Evolutionary conservation across 2,113 vertebrate species (phyloP).

Genomic region (Gallinago media): DNA sequence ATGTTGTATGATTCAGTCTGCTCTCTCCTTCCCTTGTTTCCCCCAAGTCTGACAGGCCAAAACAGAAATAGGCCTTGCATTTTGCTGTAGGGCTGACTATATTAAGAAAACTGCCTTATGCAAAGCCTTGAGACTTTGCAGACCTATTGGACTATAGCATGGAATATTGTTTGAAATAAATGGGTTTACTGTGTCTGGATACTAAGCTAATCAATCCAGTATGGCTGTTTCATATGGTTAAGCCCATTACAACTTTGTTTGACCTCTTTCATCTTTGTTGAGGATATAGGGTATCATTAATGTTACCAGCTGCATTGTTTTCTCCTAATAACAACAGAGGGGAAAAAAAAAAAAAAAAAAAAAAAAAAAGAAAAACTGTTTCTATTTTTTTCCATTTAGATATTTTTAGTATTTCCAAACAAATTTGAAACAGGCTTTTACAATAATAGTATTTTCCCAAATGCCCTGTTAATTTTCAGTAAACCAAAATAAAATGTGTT

Average conservation of each 20-base stretch:
- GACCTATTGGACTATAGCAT: constrained; percentile 61
- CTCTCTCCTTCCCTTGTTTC: not conserved
- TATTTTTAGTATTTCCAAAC: constrained; percentile 69
- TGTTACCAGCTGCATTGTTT: constrained; percentile 79
- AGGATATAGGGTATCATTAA: constrained; percentile 77
- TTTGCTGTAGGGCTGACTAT: constrained; percentile 21
- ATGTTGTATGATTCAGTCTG: not conserved
- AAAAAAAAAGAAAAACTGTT: not conserved
- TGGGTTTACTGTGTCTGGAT: constrained; percentile 62
- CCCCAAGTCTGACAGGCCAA: not conserved
- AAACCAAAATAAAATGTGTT: constrained; percentile 83
- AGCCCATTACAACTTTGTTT: constrained; percentile 72
- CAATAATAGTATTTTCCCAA: constrained; percentile 79
- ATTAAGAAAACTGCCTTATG: constrained; percentile 28
- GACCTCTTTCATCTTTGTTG: constrained; percentile 78
- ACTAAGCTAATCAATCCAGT: constrained; percentile 68
- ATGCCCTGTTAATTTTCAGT: constrained; percentile 82
- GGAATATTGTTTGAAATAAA: constrained; percentile 63
- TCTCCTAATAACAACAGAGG: constrained; percentile 68
- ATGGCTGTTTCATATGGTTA: constrained; percentile 73
- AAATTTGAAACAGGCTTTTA: constrained; percentile 78
- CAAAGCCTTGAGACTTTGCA: constrained; percentile 55
- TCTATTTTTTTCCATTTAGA: constrained; percentile 74
- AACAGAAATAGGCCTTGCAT: not conserved
- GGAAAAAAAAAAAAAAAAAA: not conserved